Evolutionary conservation across 2,888 invertebrate species (phyloP), one percentile per base, ranked within the genome.

Genomic region (Chrysodeixis includens): DNA sequence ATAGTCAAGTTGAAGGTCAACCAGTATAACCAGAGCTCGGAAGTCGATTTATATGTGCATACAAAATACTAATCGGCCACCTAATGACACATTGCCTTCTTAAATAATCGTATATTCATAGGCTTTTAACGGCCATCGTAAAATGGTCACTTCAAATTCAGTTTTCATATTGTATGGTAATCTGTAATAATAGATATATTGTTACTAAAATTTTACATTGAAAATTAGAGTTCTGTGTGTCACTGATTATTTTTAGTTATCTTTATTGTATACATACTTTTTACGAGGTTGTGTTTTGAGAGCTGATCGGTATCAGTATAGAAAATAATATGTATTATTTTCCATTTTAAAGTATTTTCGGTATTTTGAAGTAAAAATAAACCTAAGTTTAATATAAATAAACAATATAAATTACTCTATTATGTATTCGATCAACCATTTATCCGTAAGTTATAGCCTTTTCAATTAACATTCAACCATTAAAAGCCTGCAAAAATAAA

Each of bases 1-100:
- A 81, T 79, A 85, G 80, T 74, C 75, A 82, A 86, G 84, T 84
- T 82, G 82, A 86, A 87, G 88, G 87, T 76, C 83, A 78, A 55
- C 76, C 46, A 30, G 65, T 70, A 51, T n/a, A 46, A 44, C 16
- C 64, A 61, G 62, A 49, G 71, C 64, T 75, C 65, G 69, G 71
- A 72, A 79, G 63, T 69, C 79, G 56, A 78, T 82, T 79, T 79
- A 79, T 84, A 81, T 81, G 78, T 83, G 82, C 82, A 82, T 84
- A 83, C 77, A 72, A 74, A 82, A 69, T 64, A 71, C 67, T 68
- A 66, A 73, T 79, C 65, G 62, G 56, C 59, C 62, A 57, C 53
- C 61, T 68, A 73, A 74, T 76, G 74, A 76, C 76, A 81, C 71
- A 77, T 74, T 60, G 74, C 65, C 58, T 51, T 58, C 65, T 83